A percentile compares a stretch with the other conserved stretches of the same genome.
Evolutionary conservation across 2,113 vertebrate genomes (phyloP).

Genomic region (Macaca fascicularis): T2T-MFA8v1.1 NC_088389.1:106778501-106779000

Average conservation of each 20-base stretch:
- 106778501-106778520: not conserved
- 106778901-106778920: not conserved
- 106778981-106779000: not conserved
- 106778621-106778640: not conserved
- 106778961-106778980: slow-evolving; percentile 4
- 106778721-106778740: not conserved
- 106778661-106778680: not conserved
- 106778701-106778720: not conserved
- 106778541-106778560: not conserved
- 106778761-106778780: not conserved
- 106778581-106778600: not conserved
- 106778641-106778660: not conserved
- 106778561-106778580: not conserved
- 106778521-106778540: not conserved
- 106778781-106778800: not conserved
- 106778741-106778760: not conserved
- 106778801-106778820: not conserved
- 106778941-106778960: not conserved
- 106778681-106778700: not conserved
- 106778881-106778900: not conserved
- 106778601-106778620: not conserved
- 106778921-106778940: slow-evolving; percentile 24
- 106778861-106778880: not conserved
- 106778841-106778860: not conserved
- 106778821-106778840: not conserved